Evolutionary conservation across 2,888 invertebrate genomes (phyloP).

Genomic region (Romanomermis culicivorax): DNA sequence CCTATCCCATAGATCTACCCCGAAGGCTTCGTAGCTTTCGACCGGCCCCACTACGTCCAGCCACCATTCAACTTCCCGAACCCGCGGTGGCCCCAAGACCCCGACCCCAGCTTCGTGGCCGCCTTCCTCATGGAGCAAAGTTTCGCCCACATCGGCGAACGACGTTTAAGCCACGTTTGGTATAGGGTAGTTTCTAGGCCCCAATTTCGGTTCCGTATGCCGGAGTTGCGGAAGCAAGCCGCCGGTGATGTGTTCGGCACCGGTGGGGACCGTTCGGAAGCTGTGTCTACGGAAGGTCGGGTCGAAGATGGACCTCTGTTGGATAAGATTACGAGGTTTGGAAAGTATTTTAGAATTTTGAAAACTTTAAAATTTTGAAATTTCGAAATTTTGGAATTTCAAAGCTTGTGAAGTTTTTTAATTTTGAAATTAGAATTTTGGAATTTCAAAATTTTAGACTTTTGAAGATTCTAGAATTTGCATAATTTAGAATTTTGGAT

Average conservation of each 20-base stretch:
- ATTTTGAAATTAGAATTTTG: too few species aligned
- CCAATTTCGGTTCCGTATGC: not conserved
- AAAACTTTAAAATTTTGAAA: too few species aligned
- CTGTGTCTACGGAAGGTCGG: constrained; percentile 9
- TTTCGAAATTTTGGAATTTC: too few species aligned
- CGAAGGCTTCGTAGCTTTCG: constrained; percentile 17
- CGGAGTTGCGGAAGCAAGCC: not conserved
- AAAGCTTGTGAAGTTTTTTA: too few species aligned
- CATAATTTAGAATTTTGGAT: too few species aligned
- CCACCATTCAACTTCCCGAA: constrained; percentile 21
- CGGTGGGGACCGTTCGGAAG: not conserved
- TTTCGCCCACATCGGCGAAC: constrained; percentile 17
- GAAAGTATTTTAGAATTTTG: too few species aligned
- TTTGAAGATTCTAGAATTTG: too few species aligned
- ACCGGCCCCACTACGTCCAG: constrained; percentile 18
- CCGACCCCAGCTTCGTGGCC: constrained; percentile 18
- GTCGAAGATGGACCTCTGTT: constrained; percentile 17
- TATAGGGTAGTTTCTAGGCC: constrained; percentile 14
- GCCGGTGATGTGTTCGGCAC: not conserved
- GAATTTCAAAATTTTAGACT: too few species aligned
- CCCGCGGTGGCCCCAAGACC: constrained; percentile 18
- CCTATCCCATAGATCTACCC: constrained; percentile 20
- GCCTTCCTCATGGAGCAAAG: constrained; percentile 18
- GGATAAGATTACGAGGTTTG: constrained; percentile 15
- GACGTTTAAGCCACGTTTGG: constrained; percentile 18